phyloP scores from a whole-genome alignment of 1,140 invertebrate species.

The Drosophila gunungcola region DNA sequence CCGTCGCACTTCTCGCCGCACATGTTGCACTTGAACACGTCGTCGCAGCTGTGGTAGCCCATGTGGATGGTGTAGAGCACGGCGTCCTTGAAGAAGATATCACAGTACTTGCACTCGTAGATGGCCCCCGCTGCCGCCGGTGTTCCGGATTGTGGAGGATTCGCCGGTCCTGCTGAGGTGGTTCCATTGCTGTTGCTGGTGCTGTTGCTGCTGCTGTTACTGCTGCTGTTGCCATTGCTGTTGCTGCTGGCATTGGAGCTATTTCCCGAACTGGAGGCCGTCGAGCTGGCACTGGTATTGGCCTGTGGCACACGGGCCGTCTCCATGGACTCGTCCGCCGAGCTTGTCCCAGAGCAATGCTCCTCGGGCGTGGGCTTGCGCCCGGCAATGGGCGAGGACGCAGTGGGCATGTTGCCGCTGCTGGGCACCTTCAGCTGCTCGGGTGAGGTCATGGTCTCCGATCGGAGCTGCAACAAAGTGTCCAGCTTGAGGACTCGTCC shows the following conservation, averaged over 20 bases:
- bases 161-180: conserved; percentile 42
- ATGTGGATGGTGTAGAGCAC: conserved; percentile 98
- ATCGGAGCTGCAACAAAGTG: conserved; percentile 63
- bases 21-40: conserved; percentile 97
- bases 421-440: conserved; percentile 52
- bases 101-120: conserved; percentile 93
- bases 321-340: conserved; percentile 79
- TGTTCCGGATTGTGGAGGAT: conserved; percentile 30
- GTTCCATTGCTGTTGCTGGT: conserved; percentile 62
- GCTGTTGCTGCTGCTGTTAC: conserved; percentile 61
- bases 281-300: conserved; percentile 74
- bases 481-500: conserved; percentile 77
- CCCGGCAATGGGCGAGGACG: conserved; percentile 66
- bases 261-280: conserved; percentile 77
- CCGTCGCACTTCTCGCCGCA: conserved; percentile 94
- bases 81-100: conserved; percentile 95
- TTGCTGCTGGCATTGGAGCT: conserved; percentile 85
- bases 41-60: conserved; percentile 95
- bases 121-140: conserved; percentile 61
- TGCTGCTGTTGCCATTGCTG: conserved; percentile 63
- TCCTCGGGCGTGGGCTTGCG: conserved; percentile 63
- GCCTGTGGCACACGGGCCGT: conserved; percentile 56
- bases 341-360: conserved; percentile 61
- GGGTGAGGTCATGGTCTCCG: conserved; percentile 59
- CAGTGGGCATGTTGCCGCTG: conserved; percentile 49